phyloP scores from a whole-genome alignment of 1,140 invertebrate genomes.

The Ladona fulva region DNA sequence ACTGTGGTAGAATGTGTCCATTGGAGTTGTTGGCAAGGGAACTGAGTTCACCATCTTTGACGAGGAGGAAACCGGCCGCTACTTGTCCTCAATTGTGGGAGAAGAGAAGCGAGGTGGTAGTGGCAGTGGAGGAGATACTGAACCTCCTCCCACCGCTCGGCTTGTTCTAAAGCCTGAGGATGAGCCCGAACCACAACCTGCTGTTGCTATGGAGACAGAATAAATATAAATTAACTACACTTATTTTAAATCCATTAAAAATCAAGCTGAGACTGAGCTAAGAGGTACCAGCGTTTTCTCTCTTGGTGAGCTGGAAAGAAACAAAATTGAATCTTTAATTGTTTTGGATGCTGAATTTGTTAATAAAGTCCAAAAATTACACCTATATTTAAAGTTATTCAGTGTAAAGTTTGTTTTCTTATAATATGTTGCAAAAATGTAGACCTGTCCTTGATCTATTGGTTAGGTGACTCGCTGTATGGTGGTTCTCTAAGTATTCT shows the following conservation, averaged over 20 bases:
- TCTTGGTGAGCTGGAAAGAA: no score
- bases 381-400: not conserved
- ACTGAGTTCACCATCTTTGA: slow-evolving; percentile 69
- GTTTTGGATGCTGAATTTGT: slow-evolving; percentile 6
- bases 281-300: no score
- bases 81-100: slow-evolving; percentile 59
- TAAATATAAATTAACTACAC: slow-evolving; percentile 28
- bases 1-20: slow-evolving; percentile 86
- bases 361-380: not conserved
- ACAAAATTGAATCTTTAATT: not conserved
- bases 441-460: no score
- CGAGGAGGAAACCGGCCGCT: slow-evolving; percentile 62
- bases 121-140: slow-evolving; percentile 31
- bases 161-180: slow-evolving; percentile 30
- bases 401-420: no score
- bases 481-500: no score
- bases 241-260: not conserved
- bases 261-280: no score
- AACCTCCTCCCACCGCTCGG: slow-evolving; percentile 36
- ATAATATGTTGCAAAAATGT: no score
- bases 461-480: no score
- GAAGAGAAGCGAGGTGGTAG: slow-evolving; percentile 57
- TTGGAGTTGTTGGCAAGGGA: slow-evolving; percentile 79
- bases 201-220: slow-evolving; percentile 51
- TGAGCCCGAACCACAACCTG: slow-evolving; percentile 39